Percentiles rank a stretch among this genome's conserved stretches.
These are phyloP conservation scores for Paradisaea rubra DNA, from an alignment of 2,113 vertebrate species.

Conservation along the genomic window DNA sequence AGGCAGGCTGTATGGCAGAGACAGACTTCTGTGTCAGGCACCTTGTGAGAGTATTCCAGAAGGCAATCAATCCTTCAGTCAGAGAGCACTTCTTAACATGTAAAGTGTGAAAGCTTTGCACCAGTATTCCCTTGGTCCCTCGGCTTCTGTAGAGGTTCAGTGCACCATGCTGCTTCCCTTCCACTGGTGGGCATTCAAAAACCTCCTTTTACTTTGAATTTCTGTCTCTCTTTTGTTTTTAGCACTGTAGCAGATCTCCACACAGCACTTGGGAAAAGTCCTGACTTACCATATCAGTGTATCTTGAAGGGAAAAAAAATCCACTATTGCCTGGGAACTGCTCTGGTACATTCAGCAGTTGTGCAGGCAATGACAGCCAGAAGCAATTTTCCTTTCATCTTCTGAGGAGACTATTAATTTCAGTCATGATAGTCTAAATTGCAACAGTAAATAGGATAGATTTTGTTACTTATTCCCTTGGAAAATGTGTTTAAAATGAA, in stretches of 20 bases:
- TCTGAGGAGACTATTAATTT: not conserved
- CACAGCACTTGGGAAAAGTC: accelerated
- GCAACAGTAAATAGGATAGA: not conserved
- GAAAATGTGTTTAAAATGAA: not conserved
- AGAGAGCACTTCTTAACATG: not conserved
- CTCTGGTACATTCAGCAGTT: not conserved
- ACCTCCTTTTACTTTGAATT: not conserved
- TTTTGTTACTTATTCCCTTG: not conserved
- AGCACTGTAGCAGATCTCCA: not conserved
- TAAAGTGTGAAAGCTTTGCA: not conserved
- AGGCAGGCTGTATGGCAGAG: not conserved
- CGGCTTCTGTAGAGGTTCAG: not conserved
- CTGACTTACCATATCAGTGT: not conserved
- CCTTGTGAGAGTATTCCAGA: not conserved
- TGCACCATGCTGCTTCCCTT: not conserved
- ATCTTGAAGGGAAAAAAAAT: not conserved
- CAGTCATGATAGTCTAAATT: not conserved
- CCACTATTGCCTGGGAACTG: not conserved
- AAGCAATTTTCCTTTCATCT: not conserved
- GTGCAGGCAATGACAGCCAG: not conserved
- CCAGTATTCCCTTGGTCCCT: not conserved
- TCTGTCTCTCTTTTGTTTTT: not conserved
- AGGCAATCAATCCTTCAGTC: not conserved
- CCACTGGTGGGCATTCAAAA: not conserved
- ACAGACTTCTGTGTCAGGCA: not conserved